Evolutionary conservation across 2,797 vertebrate species (phyloP), one percentile per base, ranked within the genome.

Genomic region (Pelodytes ibericus): DNA sequence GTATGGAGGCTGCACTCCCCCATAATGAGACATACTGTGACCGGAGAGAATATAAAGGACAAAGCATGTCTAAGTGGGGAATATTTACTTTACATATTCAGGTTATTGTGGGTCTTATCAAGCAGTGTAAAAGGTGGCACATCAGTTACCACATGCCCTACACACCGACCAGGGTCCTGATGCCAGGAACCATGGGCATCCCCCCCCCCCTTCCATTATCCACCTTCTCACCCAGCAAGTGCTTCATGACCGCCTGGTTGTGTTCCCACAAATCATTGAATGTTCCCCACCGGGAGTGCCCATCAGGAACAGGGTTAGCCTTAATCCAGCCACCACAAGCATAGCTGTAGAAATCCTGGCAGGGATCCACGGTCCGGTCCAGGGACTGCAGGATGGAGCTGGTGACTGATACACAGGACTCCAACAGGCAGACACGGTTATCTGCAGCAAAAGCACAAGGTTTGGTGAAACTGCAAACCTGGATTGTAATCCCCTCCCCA

Each of bases 231-330:
- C 98, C 98, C 62, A 99, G 89, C 57, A 98, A 89, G 74, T 93
- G 93, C 84, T 99, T 99, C 94, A 99, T 97, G 82, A 93, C 88
- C 5, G 95, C 95, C 89, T 97, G 95, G 89, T 99, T 99, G 83
- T 95, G 94, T 60, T 98, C 96, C 98, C 98, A 99, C 64, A 99
- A 91, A 83, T 93, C 94, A 86, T 94, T 97, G 89, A 99, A 99
- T 61, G 96, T 94, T 24, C 94, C 95, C 96, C 96, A 99, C 86
- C 97, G 95, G 0, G 97, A 98, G 80, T 96, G 98, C 11, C 97
- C 97, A 0, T 99, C 96, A 0, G 97, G 96, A 11, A 99, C 91
- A 0, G 96, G 96, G 84, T 99, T 99, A 83, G 88, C 92, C 80
- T 94, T 96, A 85, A 97, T 86, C 98, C 98, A 99, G 13, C 96